Evolutionary conservation across 2,797 vertebrate genomes (phyloP).

Genomic region (Tenualosa ilisha): DNA sequence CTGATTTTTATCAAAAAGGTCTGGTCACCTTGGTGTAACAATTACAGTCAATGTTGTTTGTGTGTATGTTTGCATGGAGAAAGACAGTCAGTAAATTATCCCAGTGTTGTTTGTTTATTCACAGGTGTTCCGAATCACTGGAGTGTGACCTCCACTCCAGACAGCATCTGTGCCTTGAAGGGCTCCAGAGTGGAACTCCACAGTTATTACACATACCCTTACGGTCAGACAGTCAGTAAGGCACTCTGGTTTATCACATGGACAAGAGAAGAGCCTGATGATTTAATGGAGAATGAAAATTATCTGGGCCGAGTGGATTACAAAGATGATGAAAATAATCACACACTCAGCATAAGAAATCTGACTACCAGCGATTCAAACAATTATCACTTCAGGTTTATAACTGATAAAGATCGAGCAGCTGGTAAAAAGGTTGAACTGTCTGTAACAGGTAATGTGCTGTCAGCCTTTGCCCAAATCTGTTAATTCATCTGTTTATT

Average conservation of each 20-base stretch:
- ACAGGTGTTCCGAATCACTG: neutral
- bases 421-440: neutral
- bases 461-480: neutral
- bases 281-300: neutral
- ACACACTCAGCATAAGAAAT: neutral
- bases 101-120: neutral
- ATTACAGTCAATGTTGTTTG: too few relatives aligned
- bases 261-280: neutral
- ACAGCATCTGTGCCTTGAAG: slow-evolving; percentile 3
- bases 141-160: neutral
- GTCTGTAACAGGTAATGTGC: neutral
- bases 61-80: neutral
- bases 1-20: too few relatives aligned
- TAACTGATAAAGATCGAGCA: neutral
- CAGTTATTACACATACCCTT: neutral
- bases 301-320: neutral
- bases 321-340: neutral
- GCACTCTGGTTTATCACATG: neutral
- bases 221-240: neutral
- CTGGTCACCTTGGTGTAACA: too few relatives aligned
- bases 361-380: neutral
- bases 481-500: too few relatives aligned
- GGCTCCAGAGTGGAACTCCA: neutral
- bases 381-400: neutral
- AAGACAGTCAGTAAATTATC: too few relatives aligned